A percentile compares a stretch with the other conserved stretches of the same genome.
Conservation (phyloP, 2,888 invertebrate genomes). For the Phyllotreta striolata region DNA sequence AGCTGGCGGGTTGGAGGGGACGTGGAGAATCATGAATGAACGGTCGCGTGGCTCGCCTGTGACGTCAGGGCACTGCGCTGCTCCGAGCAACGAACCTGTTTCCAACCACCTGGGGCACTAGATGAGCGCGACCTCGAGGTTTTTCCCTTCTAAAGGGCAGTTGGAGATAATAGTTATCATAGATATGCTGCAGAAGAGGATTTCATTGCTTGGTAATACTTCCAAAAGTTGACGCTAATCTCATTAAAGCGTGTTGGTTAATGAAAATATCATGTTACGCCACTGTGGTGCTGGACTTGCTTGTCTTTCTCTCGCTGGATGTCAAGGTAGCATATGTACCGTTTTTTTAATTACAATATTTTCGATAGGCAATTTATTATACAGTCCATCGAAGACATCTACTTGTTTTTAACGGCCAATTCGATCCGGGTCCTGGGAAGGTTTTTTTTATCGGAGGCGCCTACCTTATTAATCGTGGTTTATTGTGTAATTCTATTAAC, state of each 20-base stretch:
- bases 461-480: slow-evolving; percentile 12
- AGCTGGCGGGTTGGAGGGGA: slow-evolving; percentile 8
- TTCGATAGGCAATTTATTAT: slow-evolving; percentile 28
- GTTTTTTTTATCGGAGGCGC: slow-evolving; percentile 16
- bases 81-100: slow-evolving; percentile 46
- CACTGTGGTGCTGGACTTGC: slow-evolving; percentile 3
- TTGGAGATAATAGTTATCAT: no score
- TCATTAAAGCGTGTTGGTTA: background rate
- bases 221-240: no score
- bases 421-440: slow-evolving; percentile 23
- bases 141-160: slow-evolving; percentile 8
- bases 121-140: slow-evolving; percentile 38
- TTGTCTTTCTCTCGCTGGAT: slow-evolving; percentile 17
- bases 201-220: no score
- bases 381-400: slow-evolving; percentile 19
- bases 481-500: slow-evolving; percentile 2
- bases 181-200: no score
- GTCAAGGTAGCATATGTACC: slow-evolving; percentile 31
- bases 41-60: slow-evolving; percentile 51
- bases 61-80: slow-evolving; percentile 44
- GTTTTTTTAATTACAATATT: slow-evolving; percentile 31
- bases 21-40: slow-evolving; percentile 49
- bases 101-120: slow-evolving; percentile 49
- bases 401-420: slow-evolving; percentile 16
- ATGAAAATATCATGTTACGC: slow-evolving; percentile 7